These are phyloP conservation scores for Lycocerus yunnanus DNA, from an alignment of 2,888 invertebrate genomes.

Conservation along the genomic window DNA sequence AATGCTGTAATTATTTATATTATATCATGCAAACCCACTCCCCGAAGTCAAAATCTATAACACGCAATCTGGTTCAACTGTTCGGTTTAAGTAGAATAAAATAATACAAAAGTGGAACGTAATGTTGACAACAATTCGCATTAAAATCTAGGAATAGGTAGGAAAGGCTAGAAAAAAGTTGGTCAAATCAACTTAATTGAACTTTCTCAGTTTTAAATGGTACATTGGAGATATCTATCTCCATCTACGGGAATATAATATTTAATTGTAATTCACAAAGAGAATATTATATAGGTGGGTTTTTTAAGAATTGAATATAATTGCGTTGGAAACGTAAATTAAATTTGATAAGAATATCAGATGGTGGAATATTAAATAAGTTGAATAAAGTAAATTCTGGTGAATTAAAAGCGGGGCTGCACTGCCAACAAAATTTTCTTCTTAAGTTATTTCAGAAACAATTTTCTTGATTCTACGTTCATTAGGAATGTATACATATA, in stretches of 20 bases:
- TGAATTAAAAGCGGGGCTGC: constrained; percentile 29
- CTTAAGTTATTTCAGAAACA: constrained; percentile 5
- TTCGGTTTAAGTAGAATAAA: background rate
- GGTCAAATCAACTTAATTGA: background rate
- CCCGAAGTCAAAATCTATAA: no score
- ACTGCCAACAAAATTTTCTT: constrained; percentile 41
- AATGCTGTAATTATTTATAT: no score
- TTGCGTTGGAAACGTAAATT: constrained; percentile 19
- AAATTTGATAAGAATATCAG: constrained; percentile 22
- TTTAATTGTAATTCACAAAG: constrained; percentile 17
- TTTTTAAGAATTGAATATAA: constrained; percentile 15
- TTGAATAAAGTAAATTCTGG: constrained; percentile 27
- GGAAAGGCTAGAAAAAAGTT: background rate
- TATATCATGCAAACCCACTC: no score
- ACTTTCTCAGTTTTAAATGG: background rate
- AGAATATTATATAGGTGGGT: constrained; percentile 2
- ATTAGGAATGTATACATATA: constrained; percentile 44
- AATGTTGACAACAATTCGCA: background rate
- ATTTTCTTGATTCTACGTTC: constrained; percentile 39
- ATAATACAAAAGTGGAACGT: background rate
- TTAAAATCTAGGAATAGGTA: background rate
- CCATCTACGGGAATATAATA: background rate
- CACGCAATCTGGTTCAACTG: background rate
- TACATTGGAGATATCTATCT: background rate
- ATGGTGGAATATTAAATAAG: constrained; percentile 24